Evolutionary conservation across 2,888 invertebrate species (phyloP), one percentile per base, ranked within the genome.

Genomic region (Mythimna albipuncta): DNA sequence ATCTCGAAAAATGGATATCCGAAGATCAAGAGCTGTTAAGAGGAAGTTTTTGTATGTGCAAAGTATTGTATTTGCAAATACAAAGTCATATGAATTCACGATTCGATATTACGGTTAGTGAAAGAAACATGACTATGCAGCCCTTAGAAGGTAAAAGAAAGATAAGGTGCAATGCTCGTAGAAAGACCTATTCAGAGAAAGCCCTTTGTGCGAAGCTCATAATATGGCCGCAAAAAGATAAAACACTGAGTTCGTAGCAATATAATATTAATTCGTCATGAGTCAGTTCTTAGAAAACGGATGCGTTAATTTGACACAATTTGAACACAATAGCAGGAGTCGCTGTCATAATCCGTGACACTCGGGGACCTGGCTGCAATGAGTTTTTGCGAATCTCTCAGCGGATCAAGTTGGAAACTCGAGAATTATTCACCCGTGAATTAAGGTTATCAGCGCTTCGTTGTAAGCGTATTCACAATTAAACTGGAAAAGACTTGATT

Each of bases 231-330:
- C 86, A 81, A 72, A 76, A 72, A 74, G 65, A 75, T 77, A 66
- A 69, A 77, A 69, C 44, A 19, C 55, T 4, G 50, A 69, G 68
- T 72, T 77, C 64, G 62, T 64, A 75, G 75, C 58, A 69, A 65
- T 65, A 64, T 44, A 69, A 54, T 54, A 44, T 64, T 75, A 64
- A 79, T 81, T 75, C 61, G 76, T 85, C 79, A 86, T 74, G 74
- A 81, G 75, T 76, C 79, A 75, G 70, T 86, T 86, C 87, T 86
- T 81, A 86, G 87, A 83, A 86, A 79, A 83, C 85, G 87, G 87
- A 86, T 81, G 87, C 77, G 85, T 86, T 86, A 83, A 86, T 86
- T 86, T 83, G 86, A 83, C 87, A 86, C 83, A 82, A 83, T 85
- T 87, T 81, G 73, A 79, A 87, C 77, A 87, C 86, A 87, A 87